These are phyloP conservation scores for Tursiops truncatus DNA, from an alignment of 2,113 vertebrate genomes.

Conservation along the genomic window DNA sequence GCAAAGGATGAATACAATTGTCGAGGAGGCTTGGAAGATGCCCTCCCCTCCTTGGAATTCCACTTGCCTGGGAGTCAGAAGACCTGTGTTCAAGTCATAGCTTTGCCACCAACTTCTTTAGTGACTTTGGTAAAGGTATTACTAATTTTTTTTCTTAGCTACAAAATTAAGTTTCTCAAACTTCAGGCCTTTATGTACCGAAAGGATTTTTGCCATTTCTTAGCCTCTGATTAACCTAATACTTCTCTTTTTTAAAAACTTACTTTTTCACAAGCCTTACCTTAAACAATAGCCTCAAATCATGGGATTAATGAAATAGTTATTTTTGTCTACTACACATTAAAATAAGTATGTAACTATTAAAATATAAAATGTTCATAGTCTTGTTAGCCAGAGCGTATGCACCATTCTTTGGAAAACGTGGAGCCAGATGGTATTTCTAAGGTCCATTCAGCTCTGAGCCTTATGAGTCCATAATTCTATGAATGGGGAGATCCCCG, in stretches of 20 bases:
- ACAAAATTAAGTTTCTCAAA: conserved; percentile 26
- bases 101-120: not conserved
- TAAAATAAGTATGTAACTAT: not conserved
- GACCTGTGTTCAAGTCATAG: not conserved
- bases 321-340: not conserved
- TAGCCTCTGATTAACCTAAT: not conserved
- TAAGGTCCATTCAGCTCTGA: not conserved
- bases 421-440: not conserved
- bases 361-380: not conserved
- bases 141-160: not conserved
- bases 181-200: not conserved
- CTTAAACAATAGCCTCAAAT: not conserved
- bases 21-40: not conserved
- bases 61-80: not conserved
- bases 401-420: not conserved
- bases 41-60: rapidly evolving
- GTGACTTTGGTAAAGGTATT: not conserved
- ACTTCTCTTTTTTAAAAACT: not conserved
- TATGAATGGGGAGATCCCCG: not conserved
- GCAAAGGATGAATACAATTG: not conserved
- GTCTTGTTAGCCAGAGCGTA: not conserved
- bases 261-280: not conserved
- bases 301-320: not conserved
- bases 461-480: not conserved
- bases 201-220: not conserved